Percentiles rank a stretch among this genome's conserved stretches.
phyloP scores from a whole-genome alignment of 2,888 invertebrate species.

The Halocaridina rubra region DNA sequence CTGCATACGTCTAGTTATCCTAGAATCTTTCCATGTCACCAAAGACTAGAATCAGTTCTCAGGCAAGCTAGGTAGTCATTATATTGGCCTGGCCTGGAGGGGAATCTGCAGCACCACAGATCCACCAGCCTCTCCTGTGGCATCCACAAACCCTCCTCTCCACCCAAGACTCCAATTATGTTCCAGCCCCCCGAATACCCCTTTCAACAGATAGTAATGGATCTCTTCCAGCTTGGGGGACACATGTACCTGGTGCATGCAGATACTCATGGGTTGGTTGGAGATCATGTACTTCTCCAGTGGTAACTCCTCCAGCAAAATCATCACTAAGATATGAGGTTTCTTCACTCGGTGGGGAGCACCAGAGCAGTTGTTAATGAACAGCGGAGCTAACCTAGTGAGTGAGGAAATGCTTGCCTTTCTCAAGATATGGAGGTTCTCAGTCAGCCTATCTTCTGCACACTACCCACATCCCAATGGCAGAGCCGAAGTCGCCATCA shows the following conservation, averaged over 20 bases:
- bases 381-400: background rate
- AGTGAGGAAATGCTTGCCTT: background rate
- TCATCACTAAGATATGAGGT: background rate
- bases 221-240: no score
- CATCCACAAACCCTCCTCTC: background rate
- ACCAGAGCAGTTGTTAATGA: background rate
- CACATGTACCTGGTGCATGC: no score
- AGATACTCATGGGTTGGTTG: background rate
- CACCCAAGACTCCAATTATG: background rate
- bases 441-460: background rate
- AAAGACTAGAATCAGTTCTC: no score
- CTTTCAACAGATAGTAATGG: no score
- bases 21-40: background rate
- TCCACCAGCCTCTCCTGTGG: background rate
- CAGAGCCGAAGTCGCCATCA: background rate
- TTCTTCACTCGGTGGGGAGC: no score
- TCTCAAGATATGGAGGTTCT: background rate
- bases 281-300: background rate
- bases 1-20: background rate
- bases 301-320: background rate
- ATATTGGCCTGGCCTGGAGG: background rate
- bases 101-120: no score
- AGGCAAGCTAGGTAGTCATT: no score
- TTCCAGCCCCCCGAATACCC: no score
- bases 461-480: conserved; percentile 17